Evolutionary conservation across 2,888 invertebrate species (phyloP), one percentile per base, ranked within the genome.

Genomic region (Volucella inflata): DNA sequence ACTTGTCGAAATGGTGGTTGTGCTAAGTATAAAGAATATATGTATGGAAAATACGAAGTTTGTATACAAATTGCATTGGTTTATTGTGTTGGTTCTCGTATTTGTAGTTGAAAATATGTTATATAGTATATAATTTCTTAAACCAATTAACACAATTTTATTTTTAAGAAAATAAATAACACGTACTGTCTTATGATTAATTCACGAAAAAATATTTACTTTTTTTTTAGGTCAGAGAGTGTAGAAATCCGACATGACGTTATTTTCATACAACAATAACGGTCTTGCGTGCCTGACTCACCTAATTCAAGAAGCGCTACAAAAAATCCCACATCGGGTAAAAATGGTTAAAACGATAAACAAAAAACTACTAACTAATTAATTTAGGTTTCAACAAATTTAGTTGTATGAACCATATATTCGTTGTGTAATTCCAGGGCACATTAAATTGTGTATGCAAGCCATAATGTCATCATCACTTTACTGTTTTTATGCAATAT

Each of bases 341-440:
- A 97, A 96, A 93, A 97, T 97, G 96, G 97, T 97, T 88, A 97
- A 97, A 93, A 97, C 97, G 94, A 96, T 97, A 88, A 97, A 97
- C 90, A 95, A 96, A 83, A 96, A 96, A 82, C 93, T 97, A 89
- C 93, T 96, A 89, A 95, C 96, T 85, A 92, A 91, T 90, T 92
- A 92, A 92, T 90, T 88, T 59, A 16, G 6, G 36, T 16, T 48
- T 36, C 51, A 40, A 36, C 10, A 59, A 8, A 50, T 9, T 11
- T 17, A 38, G 50, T 67, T 44, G 42, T 67, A 53, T 51, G 53
- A 55, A 53, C 67, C n/a, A 14, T 55, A 42, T 2, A 67, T 30
- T 42, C 42, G 11, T 64, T 64, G 57, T 57, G 48, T 46, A 57
- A 59, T 68, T 40, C 57, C 68, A 65, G 48, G 11, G 48, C 65